A percentile compares a stretch with the other conserved stretches of the same genome.
Conservation (phyloP, 2,113 vertebrate genomes). For the Albula goreensis region DNA sequence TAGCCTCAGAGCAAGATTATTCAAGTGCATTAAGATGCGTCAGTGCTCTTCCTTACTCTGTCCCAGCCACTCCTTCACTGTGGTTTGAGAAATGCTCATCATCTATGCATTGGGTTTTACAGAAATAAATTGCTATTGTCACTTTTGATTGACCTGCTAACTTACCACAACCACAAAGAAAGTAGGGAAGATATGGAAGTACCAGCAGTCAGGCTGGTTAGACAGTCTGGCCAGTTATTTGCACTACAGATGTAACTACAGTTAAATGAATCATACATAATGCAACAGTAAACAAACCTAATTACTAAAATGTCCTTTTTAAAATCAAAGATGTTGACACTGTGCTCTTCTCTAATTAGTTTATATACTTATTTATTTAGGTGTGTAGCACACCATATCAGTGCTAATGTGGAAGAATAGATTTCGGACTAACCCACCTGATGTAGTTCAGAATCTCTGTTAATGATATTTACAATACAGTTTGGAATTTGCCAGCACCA, state of each 20-base stretch:
- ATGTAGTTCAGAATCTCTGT: not conserved
- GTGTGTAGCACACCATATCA: too few species aligned
- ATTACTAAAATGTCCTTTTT: not conserved
- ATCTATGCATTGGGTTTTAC: not conserved
- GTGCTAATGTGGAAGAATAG: too few species aligned
- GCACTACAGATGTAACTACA: not conserved
- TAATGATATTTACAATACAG: not conserved
- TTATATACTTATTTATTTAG: too few species aligned
- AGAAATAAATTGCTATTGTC: not conserved
- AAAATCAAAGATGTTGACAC: not conserved
- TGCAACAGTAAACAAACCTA: not conserved
- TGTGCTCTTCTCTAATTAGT: not conserved
- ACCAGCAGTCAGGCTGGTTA: not conserved
- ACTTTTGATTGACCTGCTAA: not conserved
- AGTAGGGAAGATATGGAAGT: not conserved
- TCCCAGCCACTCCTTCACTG: not conserved
- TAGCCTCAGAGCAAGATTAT: constrained; percentile 41
- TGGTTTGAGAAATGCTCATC: not conserved
- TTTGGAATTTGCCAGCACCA: not conserved
- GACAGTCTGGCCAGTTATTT: not conserved
- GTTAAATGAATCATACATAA: not conserved
- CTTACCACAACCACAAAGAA: not conserved
- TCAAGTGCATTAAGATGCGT: constrained; percentile 17
- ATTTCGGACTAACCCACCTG: too few species aligned
- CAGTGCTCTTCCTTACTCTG: not conserved